These are phyloP conservation scores for Struthidea cinerea DNA, from an alignment of 2,113 vertebrate species.

Conservation along the genomic window DNA sequence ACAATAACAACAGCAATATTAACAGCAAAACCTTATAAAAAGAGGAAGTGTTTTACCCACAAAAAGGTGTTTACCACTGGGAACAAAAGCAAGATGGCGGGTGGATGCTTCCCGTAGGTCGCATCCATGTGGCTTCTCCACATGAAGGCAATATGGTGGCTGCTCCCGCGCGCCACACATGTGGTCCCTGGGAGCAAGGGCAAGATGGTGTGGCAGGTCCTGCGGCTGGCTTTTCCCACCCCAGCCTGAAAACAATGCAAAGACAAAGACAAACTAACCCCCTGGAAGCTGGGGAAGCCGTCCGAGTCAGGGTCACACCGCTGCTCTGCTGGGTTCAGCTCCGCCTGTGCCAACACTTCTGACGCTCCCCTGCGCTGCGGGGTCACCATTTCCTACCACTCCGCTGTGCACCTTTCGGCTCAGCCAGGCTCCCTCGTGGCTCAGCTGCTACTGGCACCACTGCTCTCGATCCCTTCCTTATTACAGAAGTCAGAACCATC, in stretches of 20 bases:
- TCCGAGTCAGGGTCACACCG: not conserved
- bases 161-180: rapidly evolving
- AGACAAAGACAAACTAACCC: not conserved
- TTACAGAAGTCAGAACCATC: not conserved
- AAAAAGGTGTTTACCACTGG: not conserved
- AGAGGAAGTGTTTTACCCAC: not conserved
- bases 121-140: not conserved
- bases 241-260: not conserved
- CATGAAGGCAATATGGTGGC: not conserved
- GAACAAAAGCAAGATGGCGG: not conserved
- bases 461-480: not conserved
- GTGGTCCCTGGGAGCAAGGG: not conserved
- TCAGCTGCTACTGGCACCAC: rapidly evolving
- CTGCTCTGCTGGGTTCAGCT: not conserved
- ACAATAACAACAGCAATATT: not conserved
- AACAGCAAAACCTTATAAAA: not conserved
- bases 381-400: rapidly evolving
- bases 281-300: not conserved
- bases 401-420: rapidly evolving
- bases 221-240: not conserved
- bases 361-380: rapidly evolving
- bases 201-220: not conserved
- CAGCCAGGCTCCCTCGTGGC: not conserved
- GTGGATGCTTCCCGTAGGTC: not conserved
- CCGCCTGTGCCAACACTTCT: not conserved